Percentiles rank a stretch among this genome's conserved stretches.
Evolutionary conservation across 1,140 invertebrate species (phyloP).

Genomic region (Pachyrhynchus sulphureomaculatus): DNA sequence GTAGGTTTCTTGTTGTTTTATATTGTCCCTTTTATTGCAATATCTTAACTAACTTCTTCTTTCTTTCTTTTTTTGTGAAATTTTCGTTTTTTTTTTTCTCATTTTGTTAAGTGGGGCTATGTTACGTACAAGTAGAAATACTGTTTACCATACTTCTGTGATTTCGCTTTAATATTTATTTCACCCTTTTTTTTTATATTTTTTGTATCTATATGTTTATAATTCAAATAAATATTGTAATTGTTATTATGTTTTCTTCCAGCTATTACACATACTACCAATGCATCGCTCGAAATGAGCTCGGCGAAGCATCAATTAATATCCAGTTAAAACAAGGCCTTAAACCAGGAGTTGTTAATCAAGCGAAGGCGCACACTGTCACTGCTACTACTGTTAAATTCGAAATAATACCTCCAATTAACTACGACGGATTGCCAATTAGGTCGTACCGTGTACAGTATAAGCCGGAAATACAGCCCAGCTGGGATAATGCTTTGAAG

Average conservation of each 20-base stretch:
- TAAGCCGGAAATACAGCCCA: conserved; percentile 63
- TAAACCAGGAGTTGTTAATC: conserved; percentile 56
- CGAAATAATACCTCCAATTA: conserved; percentile 68
- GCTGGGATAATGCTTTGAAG: conserved; percentile 68
- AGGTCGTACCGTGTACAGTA: conserved; percentile 73
- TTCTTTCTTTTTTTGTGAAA: too few species aligned
- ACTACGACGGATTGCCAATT: conserved; percentile 73
- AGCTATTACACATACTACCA: conserved; percentile 71
- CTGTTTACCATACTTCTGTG: too few species aligned
- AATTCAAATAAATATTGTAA: too few species aligned
- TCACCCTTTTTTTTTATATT: too few species aligned
- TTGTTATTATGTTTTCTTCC: background rate
- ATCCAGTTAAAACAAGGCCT: conserved; percentile 74
- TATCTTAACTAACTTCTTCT: too few species aligned
- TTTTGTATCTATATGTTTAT: too few species aligned
- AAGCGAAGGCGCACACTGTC: conserved; percentile 63
- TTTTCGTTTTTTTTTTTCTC: too few species aligned
- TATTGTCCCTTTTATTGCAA: too few species aligned
- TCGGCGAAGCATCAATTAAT: conserved; percentile 65
- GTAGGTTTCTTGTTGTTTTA: too few species aligned
- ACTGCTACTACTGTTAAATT: conserved; percentile 85
- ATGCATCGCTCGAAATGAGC: conserved; percentile 77
- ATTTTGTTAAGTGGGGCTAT: too few species aligned
- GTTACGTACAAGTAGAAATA: too few species aligned
- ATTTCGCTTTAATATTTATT: too few species aligned